Evolutionary conservation across 2,113 vertebrate genomes (phyloP), one percentile per base, ranked within the genome.

Genomic region (Egretta garzetta): DNA sequence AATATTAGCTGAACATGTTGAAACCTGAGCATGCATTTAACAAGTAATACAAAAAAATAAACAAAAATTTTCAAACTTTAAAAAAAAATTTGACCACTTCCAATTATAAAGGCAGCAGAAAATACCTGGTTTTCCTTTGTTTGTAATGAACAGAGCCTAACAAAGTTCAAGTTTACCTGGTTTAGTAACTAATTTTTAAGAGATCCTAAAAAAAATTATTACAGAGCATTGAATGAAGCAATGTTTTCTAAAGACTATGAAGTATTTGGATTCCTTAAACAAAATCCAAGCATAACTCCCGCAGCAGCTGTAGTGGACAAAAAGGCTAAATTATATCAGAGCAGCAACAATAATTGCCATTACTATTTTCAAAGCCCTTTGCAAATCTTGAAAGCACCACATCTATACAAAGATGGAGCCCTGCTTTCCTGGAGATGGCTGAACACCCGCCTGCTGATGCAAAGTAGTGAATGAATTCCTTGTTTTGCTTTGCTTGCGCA

Each of bases 181-280:
- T 87, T 85, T 77, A 35, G 27, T 39, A 85, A 92, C 32, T 59
- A 55, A 59, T 59, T 94, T 91, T 68, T 35, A 60, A 83, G 39
- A 52, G 18, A 63, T 37, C 47, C 27, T 83, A 43, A 88, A 87
- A 64, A 41, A 53, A 74, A 37, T 73, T 56, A 64, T n/a, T 58
- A 66, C 7, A 41, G 28, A 81, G 37, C 12, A 86, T 3, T 58
- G 43, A 76, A 74, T 49, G 27, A 80, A 91, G 8, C 6, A 43
- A 66, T 50, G 16, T 71, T 75, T 71, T 62, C 35, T 58, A 17
- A 72, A 62, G 55, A 63, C 32, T 35, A 6, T 24, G 37, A 88
- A 79, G 12, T 55, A 59, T n/a, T 79, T 32, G 3, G 8, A 67
- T 71, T 77, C 45, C 43, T 62, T 50, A 81, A 91, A 86, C 8